phyloP scores from a whole-genome alignment of 1,140 invertebrate species.

The Pseudomyrmex pallidus region DNA sequence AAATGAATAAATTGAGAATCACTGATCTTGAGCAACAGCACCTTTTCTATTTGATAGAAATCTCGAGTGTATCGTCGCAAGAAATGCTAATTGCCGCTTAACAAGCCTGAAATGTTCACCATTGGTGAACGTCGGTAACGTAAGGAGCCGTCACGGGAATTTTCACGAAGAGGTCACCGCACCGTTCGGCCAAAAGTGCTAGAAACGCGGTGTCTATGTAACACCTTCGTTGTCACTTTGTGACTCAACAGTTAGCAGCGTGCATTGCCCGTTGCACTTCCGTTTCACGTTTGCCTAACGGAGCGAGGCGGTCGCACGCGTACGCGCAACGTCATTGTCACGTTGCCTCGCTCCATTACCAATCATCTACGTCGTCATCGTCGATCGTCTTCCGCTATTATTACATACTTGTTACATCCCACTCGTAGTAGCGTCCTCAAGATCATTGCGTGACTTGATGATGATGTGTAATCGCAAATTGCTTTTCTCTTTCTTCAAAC shows the following conservation, averaged over 20 bases:
- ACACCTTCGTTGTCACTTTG: slow-evolving; percentile 64
- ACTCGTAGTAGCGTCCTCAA: slow-evolving; percentile 12
- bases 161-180: slow-evolving; percentile 52
- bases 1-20: neutral
- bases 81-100: neutral
- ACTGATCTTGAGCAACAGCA: neutral
- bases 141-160: neutral
- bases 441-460: slow-evolving; percentile 25
- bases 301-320: slow-evolving; percentile 49
- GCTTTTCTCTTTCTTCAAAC: neutral
- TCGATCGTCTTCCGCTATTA: slow-evolving; percentile 48
- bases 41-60: neutral
- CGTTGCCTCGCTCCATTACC: slow-evolving; percentile 40
- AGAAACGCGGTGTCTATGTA: slow-evolving; percentile 40
- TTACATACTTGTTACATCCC: slow-evolving; percentile 16
- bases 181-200: slow-evolving; percentile 20
- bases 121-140: neutral
- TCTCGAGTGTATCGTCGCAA: neutral
- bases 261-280: slow-evolving; percentile 66
- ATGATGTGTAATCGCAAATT: slow-evolving; percentile 34
- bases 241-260: slow-evolving; percentile 61
- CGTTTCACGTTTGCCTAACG: slow-evolving; percentile 67
- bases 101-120: neutral
- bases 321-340: slow-evolving; percentile 63
- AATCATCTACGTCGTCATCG: slow-evolving; percentile 28